Conservation (phyloP, 2,888 invertebrate genomes). For the Bombylius discolor region DNA sequence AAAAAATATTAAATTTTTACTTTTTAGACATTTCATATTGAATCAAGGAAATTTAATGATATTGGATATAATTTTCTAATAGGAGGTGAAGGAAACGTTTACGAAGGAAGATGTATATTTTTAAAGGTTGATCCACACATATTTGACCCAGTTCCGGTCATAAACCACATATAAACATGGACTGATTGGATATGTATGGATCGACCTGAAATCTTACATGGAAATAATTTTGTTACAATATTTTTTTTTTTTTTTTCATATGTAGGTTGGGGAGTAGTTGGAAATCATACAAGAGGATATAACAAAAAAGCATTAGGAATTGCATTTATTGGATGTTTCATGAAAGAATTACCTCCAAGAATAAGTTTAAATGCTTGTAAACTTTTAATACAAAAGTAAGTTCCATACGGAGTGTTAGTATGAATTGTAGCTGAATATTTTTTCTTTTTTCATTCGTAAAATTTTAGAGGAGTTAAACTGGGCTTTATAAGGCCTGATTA, state of each 20-base stretch:
- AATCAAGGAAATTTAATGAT: slow-evolving; percentile 40
- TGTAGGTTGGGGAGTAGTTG: slow-evolving; percentile 39
- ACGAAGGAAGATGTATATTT: slow-evolving; percentile 38
- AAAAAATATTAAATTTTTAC: no score
- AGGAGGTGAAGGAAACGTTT: slow-evolving; percentile 44
- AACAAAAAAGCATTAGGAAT: slow-evolving; percentile 41
- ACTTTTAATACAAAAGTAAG: slow-evolving; percentile 30
- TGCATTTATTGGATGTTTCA: slow-evolving; percentile 41
- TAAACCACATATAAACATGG: no score
- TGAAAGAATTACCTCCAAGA: slow-evolving; percentile 35
- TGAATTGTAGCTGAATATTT: no score
- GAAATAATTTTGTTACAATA: no score
- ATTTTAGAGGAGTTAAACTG: slow-evolving; percentile 34
- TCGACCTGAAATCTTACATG: no score
- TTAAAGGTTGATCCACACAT: not conserved
- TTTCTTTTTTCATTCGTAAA: not conserved
- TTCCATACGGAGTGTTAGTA: no score
- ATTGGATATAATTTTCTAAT: slow-evolving; percentile 44
- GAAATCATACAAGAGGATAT: slow-evolving; percentile 42
- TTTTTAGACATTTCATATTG: slow-evolving; percentile 37
- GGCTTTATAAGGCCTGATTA: slow-evolving; percentile 39
- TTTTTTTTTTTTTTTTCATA: not conserved
- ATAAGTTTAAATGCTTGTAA: slow-evolving; percentile 36
- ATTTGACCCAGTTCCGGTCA: no score
- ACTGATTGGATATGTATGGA: no score